Base-by-base conservation (phyloP, 2,113 vertebrate genomes). In the Tauraco erythrolophus region DNA sequence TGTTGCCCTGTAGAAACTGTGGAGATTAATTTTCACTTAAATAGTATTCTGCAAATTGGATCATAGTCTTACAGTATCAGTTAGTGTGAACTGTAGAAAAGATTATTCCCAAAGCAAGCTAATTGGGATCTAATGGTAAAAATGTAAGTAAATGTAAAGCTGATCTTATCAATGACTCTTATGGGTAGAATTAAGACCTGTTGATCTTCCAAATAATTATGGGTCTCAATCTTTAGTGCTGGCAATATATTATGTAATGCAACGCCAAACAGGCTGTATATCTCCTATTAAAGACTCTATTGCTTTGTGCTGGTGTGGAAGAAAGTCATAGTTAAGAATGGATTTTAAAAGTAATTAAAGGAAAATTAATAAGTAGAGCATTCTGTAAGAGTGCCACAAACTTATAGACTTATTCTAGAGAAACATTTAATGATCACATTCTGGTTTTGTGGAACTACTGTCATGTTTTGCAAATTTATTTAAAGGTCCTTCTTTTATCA, bases 11-110 rank as follows among this genome's bases (percentile, higher is more conserved):
- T 51, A 56, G 56, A 78, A 71, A 27, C 35, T 14, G 4, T 12
- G 54, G 46, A 74, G 57, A 86, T 91, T 28, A 71, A 50, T 96
- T 89, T 50, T 74, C 18, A 50, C 33, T 75, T 74, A 92, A 92
- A 69, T 41, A 66, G 7, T 56, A 11, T 74, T 95, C 22, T 0
- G 48, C 45, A 84, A 66, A 70, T 94, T 84, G 43, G 37, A 60
- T 94, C 25, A 13, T 41, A 69, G 31, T 7, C 41, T 81, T 89
- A 43, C 11, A n/a, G 35, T 43, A 39, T 31, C 56, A 37, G n/a
- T 70, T 82, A 56, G 71, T 39, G 71, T 81, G 76, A 93, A 45
- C 50, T 70, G 37, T 69, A 57, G 68, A 23, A 90, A 51, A 75
- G 35, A 81, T 50, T 77, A 37, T 3, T 89, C 22, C 27, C 24